phyloP scores from a whole-genome alignment of 2,113 vertebrate genomes.

The Labeo rohita region DNA sequence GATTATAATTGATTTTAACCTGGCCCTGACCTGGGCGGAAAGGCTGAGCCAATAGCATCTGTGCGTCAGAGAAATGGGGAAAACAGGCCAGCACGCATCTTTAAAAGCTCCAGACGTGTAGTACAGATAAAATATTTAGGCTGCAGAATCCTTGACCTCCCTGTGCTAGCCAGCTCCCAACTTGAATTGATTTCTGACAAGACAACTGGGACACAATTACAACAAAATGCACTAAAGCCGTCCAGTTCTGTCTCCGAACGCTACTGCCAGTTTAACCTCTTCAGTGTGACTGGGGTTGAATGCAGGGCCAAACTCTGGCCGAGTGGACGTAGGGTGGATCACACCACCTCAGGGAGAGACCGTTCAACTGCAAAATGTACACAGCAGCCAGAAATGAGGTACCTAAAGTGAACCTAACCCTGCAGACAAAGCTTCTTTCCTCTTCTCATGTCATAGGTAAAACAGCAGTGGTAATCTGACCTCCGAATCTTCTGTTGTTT shows the following conservation, averaged over 20 bases:
- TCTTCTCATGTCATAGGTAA: conserved; percentile 12
- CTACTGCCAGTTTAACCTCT: conserved; percentile 83
- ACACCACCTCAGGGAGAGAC: conserved; percentile 3
- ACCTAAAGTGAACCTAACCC: conserved; percentile 1
- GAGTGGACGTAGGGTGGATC: background rate
- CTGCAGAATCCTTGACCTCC: conserved; percentile 90
- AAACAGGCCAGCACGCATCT: conserved; percentile 81
- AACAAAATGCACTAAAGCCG: conserved; percentile 95
- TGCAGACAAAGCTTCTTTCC: background rate
- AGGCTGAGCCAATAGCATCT: conserved; percentile 83
- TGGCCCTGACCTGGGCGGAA: conserved; percentile 85
- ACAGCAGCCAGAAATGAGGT: background rate
- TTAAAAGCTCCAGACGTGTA: conserved; percentile 91
- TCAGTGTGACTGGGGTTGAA: conserved; percentile 51
- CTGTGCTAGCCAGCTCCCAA: conserved; percentile 86
- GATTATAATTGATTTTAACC: conserved; percentile 94
- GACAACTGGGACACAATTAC: conserved; percentile 94
- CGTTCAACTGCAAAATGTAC: background rate
- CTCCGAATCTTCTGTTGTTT: conserved; percentile 18
- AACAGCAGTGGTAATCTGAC: conserved; percentile 32
- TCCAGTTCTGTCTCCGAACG: conserved; percentile 83
- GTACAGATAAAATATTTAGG: conserved; percentile 97
- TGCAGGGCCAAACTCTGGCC: conserved; percentile 15
- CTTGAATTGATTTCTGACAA: conserved; percentile 96
- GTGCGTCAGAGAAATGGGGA: conserved; percentile 78